Base-by-base conservation (phyloP, 2,113 vertebrate species). In the Columba livia region DNA sequence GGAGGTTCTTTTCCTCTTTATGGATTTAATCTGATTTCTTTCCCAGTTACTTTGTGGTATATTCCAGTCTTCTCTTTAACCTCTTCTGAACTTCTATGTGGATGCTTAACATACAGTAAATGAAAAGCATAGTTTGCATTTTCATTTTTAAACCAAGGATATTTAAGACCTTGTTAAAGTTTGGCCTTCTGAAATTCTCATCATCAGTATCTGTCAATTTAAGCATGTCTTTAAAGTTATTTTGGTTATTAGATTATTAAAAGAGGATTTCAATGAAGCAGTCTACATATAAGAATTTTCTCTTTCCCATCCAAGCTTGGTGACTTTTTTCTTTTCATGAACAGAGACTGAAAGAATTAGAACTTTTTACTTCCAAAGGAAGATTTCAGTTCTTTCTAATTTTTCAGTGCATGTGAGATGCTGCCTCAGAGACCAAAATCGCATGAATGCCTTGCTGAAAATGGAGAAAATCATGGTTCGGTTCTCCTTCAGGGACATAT, bases 11-110 rank as follows among this genome's bases (percentile, higher is more conserved):
- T 64, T 23, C 5, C 31, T 77, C 69, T 90, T 96, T 28, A 58
- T 95, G 70, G 34, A 64, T 96, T 89, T 89, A 79, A 91, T 93
- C 88, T 89, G 44, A 96, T 80, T 94, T 84, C n/a, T 89, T 96
- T 82, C 90, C 73, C 44, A 67, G 85, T 91, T 97, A 92, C 44
- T 93, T 94, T 83, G 80, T 77, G 67, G 50, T 85, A 83, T 88
- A 65, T 69, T 82, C 54, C 75, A 70, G 53, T 72, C 92, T 84
- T 88, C 66, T 93, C 62, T 95, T 85, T 91, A 92, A 92, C 29
- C 26, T 93, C 54, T 87, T 85, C 74, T 24, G 29, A 95, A 90
- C 23, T 78, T 79, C 88, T 81, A 81, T 23, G 77, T 73, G 56
- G 36, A 81, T 89, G 58, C 78, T 81, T 88, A 89, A 88, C 44